phyloP scores from a whole-genome alignment of 2,797 vertebrate genomes.

The Brachymystax lenok region DNA sequence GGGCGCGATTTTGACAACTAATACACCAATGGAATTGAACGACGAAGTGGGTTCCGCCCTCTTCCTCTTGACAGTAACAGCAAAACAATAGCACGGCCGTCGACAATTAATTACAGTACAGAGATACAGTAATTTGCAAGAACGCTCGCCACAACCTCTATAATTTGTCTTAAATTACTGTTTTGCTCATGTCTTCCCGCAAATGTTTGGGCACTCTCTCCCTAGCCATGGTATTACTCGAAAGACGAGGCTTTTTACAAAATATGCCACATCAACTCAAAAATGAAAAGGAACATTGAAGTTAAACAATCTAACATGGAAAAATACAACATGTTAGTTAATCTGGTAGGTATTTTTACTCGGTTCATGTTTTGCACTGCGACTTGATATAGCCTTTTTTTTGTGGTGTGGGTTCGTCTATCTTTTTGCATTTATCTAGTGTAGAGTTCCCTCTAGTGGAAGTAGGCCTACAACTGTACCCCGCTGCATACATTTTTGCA shows the following conservation, averaged over 20 bases:
- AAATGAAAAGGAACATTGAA: too few species aligned
- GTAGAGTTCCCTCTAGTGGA: conserved; percentile 26
- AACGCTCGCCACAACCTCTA: not conserved
- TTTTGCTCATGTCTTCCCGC: not conserved
- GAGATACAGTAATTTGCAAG: not conserved
- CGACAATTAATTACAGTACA: not conserved
- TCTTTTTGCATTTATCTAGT: conserved; percentile 1
- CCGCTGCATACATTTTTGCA: not conserved
- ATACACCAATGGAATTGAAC: not conserved
- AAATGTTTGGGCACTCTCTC: not conserved
- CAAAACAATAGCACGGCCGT: conserved; percentile 12
- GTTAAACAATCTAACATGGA: too few species aligned
- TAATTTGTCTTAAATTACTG: not conserved
- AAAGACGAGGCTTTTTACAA: too few species aligned
- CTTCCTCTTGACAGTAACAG: not conserved
- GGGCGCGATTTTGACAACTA: conserved; percentile 20
- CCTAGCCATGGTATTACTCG: too few species aligned
- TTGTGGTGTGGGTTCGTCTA: not conserved
- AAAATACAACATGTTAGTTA: too few species aligned
- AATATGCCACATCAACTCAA: too few species aligned
- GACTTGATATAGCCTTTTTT: not conserved
- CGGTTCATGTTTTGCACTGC: not conserved
- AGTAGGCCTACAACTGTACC: not conserved
- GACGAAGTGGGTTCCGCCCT: not conserved
- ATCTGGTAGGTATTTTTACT: too few species aligned